A percentile compares a stretch with the other conserved stretches of the same genome.
These are phyloP conservation scores for Ranitomeya imitator DNA, from an alignment of 2,113 vertebrate species.

Conservation along the genomic window DNA sequence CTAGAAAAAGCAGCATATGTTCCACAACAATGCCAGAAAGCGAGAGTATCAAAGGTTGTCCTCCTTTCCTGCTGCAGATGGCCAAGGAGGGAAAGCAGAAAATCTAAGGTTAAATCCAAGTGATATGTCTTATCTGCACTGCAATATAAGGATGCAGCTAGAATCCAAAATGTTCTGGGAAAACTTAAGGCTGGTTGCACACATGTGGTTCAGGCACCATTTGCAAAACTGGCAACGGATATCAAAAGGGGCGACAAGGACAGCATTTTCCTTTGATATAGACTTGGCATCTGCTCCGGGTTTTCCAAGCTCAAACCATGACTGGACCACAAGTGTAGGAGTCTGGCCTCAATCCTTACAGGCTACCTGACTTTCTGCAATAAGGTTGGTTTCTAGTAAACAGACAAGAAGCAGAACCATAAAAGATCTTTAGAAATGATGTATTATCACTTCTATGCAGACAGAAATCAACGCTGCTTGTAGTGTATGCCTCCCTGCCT, in stretches of 20 bases:
- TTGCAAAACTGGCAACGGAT: background rate
- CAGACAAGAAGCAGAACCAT: background rate
- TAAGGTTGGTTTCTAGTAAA: background rate
- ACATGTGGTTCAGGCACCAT: background rate
- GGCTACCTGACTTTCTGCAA: background rate
- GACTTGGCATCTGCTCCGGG: background rate
- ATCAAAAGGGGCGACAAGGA: background rate
- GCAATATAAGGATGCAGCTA: background rate
- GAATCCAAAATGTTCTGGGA: background rate
- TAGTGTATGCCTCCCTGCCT: background rate
- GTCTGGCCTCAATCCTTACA: background rate
- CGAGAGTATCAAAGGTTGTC: background rate
- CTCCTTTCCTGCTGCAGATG: background rate
- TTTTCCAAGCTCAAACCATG: background rate
- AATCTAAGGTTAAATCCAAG: background rate
- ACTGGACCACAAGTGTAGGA: background rate
- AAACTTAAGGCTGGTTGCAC: background rate
- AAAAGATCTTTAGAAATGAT: background rate
- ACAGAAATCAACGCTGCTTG: background rate
- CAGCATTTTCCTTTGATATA: background rate
- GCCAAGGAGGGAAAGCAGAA: background rate
- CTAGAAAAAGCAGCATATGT: slow-evolving; percentile 40
- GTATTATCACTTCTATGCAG: background rate
- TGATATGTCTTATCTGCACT: background rate
- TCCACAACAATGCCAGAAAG: slow-evolving; percentile 22